Evolutionary conservation across 2,888 invertebrate species (phyloP).

Genomic region (Biston betularia): DNA sequence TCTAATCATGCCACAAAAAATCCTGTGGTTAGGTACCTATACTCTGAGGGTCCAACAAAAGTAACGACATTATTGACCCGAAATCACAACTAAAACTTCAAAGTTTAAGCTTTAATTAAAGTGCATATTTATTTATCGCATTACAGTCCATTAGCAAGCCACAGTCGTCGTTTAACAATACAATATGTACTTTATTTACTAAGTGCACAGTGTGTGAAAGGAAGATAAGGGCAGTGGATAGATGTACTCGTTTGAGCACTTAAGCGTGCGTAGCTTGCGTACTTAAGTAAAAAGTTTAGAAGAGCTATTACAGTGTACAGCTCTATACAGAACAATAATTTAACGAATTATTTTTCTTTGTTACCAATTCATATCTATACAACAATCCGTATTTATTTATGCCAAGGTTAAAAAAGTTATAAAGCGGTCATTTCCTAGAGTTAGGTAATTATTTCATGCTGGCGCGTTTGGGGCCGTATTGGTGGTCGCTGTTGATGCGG

Average conservation of each 20-base stretch:
- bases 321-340: no score
- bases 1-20: no score
- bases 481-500: conserved; percentile 85
- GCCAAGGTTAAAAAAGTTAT: no score
- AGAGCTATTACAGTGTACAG: background rate
- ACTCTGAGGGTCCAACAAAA: no score
- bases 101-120: background rate
- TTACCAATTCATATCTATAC: background rate
- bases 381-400: background rate
- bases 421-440: background rate
- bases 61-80: no score
- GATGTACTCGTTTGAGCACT: conserved; percentile 24
- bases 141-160: conserved; percentile 29
- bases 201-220: conserved; percentile 18
- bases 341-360: background rate
- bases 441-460: conserved; percentile 49
- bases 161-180: conserved; percentile 16
- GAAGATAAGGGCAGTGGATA: conserved; percentile 13
- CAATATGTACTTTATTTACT: background rate
- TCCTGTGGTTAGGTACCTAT: no score
- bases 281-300: conserved; percentile 3
- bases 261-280: no score
- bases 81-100: conserved; percentile 9
- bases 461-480: conserved; percentile 73
- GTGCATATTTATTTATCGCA: conserved; percentile 23